These are phyloP conservation scores for Phanerotoma sp. DNA, from an alignment of 2,888 invertebrate genomes.

Conservation along the genomic window DNA sequence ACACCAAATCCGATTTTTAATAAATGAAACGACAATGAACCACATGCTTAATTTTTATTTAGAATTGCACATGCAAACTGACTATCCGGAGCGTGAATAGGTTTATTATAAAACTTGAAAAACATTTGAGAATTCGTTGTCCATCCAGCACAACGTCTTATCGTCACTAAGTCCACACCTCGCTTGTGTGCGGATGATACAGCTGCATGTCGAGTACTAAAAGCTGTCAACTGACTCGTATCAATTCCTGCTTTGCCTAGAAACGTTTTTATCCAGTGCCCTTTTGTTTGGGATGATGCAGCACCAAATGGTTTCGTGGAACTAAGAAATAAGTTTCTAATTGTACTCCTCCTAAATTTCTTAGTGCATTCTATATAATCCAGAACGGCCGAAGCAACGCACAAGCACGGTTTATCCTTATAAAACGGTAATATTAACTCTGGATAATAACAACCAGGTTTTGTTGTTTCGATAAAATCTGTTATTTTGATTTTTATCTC, in stretches of 20 bases:
- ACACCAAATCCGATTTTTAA: no score
- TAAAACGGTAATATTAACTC: conserved; percentile 21
- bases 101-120: neutral
- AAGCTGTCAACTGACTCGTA: neutral
- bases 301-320: conserved; percentile 12
- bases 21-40: no score
- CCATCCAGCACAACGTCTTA: neutral
- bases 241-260: conserved; percentile 1
- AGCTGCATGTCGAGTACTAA: neutral
- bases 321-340: conserved; percentile 12
- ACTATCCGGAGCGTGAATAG: no score
- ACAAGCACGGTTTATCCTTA: conserved; percentile 7
- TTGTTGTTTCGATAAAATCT: conserved; percentile 22
- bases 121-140: conserved; percentile 1
- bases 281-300: conserved; percentile 16
- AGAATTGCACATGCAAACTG: no score
- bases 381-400: conserved; percentile 14
- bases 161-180: neutral
- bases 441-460: conserved; percentile 21
- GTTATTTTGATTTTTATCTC: conserved; percentile 20
- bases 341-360: conserved; percentile 1
- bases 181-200: neutral
- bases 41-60: no score
- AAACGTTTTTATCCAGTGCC: conserved; percentile 19
- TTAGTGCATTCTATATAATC: conserved; percentile 21